Conservation (phyloP, 2,113 vertebrate species). For the Lota lota region DNA sequence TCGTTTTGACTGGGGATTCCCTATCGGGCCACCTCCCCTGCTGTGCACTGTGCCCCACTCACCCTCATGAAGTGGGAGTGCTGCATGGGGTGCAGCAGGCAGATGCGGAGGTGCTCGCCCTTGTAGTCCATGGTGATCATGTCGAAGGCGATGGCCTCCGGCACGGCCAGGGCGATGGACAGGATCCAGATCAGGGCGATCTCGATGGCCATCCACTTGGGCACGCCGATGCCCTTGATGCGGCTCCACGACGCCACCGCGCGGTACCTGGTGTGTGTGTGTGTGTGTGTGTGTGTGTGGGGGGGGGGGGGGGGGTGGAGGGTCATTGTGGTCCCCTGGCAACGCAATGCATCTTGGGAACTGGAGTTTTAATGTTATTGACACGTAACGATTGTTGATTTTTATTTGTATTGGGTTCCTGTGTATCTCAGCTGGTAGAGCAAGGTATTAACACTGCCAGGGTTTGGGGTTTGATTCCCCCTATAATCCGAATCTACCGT, state of each 20-base stretch:
- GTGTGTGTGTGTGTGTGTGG: too few species aligned
- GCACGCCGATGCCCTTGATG: slow-evolving; percentile 91
- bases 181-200: slow-evolving; percentile 92
- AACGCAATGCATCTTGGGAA: too few species aligned
- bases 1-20: too few species aligned
- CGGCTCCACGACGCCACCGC: slow-evolving; percentile 94
- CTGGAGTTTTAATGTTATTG: too few species aligned
- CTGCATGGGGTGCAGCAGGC: slow-evolving; percentile 86
- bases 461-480: too few species aligned
- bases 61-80: slow-evolving; percentile 88
- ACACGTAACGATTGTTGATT: too few species aligned
- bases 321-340: background rate
- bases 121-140: slow-evolving; percentile 86
- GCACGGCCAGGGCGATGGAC: slow-evolving; percentile 87
- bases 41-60: slow-evolving; percentile 26
- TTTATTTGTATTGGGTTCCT: too few species aligned
- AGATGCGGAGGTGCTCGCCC: slow-evolving; percentile 82
- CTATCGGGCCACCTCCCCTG: too few species aligned
- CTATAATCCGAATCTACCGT: too few species aligned
- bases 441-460: too few species aligned
- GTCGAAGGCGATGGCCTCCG: slow-evolving; percentile 91
- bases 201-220: slow-evolving; percentile 90
- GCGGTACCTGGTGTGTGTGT: slow-evolving; percentile 81
- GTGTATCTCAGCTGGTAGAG: too few species aligned
- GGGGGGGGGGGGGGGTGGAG: too few species aligned